These are phyloP conservation scores for Phaethon lepturus DNA, from an alignment of 2,113 vertebrate genomes.

Conservation along the genomic window DNA sequence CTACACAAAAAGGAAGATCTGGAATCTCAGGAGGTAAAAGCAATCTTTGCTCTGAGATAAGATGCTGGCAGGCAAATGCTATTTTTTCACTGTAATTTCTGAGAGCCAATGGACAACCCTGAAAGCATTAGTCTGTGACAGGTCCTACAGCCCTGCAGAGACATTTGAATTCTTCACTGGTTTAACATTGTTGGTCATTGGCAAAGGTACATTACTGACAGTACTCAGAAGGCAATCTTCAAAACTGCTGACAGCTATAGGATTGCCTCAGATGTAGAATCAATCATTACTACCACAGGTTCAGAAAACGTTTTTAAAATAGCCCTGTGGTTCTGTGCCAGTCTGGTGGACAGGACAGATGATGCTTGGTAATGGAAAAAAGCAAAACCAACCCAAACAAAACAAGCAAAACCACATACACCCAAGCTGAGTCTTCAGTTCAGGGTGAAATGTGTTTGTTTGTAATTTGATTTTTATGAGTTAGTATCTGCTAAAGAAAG, in stretches of 20 bases:
- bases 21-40: background rate
- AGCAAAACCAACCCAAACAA: background rate
- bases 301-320: background rate
- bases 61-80: slow-evolving; percentile 27
- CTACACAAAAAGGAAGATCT: background rate
- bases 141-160: background rate
- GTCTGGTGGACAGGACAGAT: background rate
- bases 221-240: background rate
- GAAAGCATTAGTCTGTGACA: background rate
- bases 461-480: background rate
- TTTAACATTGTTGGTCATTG: background rate
- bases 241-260: background rate
- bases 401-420: background rate
- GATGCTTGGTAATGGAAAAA: background rate
- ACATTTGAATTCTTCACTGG: background rate
- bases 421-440: background rate
- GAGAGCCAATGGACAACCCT: background rate
- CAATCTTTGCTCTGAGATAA: slow-evolving; percentile 11
- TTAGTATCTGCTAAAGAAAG: background rate
- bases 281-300: background rate
- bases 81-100: background rate
- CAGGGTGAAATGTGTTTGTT: background rate
- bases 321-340: background rate
- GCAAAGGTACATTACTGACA: background rate
- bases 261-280: background rate